Evolutionary conservation across 2,113 vertebrate genomes (phyloP), one percentile per base, ranked within the genome.

Genomic region (Neodon shergylaensis): DNA sequence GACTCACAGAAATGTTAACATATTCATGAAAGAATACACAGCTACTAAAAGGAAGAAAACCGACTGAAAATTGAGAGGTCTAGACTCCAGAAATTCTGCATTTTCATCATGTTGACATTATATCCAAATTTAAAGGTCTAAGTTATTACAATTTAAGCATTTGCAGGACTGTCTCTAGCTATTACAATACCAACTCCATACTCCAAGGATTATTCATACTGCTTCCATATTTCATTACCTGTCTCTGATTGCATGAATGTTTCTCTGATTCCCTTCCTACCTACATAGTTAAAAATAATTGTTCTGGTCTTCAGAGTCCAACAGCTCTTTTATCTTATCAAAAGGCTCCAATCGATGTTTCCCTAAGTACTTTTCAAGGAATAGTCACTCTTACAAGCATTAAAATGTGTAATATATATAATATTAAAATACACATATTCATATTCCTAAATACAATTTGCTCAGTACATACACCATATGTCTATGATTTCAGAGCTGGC

Each of bases 221-320:
- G 73, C 54, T 87, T 90, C 86, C 90, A 95, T 83, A 74, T 95
- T 93, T 95, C 61, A 91, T 89, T 88, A 88, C 42, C 36, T 91
- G 44, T 88, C 74, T 91, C 22, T 72, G 63, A 72, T 42, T 31
- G 19, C 70, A 72, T 95, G 82, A 88, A 91, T 49, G 21, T n/a
- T 77, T 83, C 49, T 72, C 49, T 76, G 47, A 77, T 82, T 91
- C 44, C 42, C 61, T 95, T 72, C 42, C 94, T 61, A 96, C 94
- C 91, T 73, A 83, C 36, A 9, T 3, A 77, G 70, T 91, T 95
- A 91, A 93, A 91, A 88, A 63, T 82, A 95, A 93, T 91, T 91
- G 61, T 91, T 93, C 88, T 93, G 61, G 44, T 47, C 58, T 93
- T 96, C 66, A 87, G n/a, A 87, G 47, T 90, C 74, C 74, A 54